Percentiles rank a stretch among this genome's conserved stretches.
phyloP scores from a whole-genome alignment of 2,888 invertebrate genomes.

The Agrilus biguttatus region DNA sequence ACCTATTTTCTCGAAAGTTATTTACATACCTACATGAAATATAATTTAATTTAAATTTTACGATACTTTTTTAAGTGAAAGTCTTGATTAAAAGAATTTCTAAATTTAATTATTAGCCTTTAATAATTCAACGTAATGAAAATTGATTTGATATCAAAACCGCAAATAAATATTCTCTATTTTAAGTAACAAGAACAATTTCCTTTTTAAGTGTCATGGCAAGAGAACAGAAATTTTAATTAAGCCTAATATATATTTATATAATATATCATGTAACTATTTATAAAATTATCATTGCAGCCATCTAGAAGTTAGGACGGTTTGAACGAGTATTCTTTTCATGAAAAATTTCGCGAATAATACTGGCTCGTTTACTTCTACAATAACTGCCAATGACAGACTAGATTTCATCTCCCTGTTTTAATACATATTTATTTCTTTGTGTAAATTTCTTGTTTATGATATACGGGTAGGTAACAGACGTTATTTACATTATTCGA shows the following conservation, averaged over 20 bases:
- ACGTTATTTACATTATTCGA: too few relatives aligned
- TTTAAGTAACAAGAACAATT: background rate
- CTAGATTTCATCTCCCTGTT: conserved; percentile 29
- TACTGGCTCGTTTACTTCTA: conserved; percentile 29
- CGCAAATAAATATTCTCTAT: conserved; percentile 3
- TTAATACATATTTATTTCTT: conserved; percentile 4
- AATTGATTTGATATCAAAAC: background rate
- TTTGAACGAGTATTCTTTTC: conserved; percentile 26
- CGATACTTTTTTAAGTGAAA: too few relatives aligned
- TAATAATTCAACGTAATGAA: too few relatives aligned
- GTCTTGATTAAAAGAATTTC: too few relatives aligned
- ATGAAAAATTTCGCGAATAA: conserved; percentile 12
- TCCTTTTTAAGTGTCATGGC: conserved; percentile 22
- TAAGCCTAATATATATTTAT: background rate
- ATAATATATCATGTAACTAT: conserved; percentile 4
- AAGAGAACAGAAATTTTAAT: conserved; percentile 18
- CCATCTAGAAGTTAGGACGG: conserved; percentile 28
- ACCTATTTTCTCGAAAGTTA: too few relatives aligned
- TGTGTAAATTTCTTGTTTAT: too few relatives aligned
- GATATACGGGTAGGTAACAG: too few relatives aligned
- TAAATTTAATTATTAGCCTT: too few relatives aligned
- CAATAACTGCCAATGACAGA: conserved; percentile 25
- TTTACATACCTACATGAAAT: too few relatives aligned
- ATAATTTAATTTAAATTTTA: too few relatives aligned
- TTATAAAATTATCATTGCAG: conserved; percentile 18